A percentile compares a stretch with the other conserved stretches of the same genome.
phyloP scores from a whole-genome alignment of 2,113 vertebrate genomes.

The Malurus alboscapulatus region DNA sequence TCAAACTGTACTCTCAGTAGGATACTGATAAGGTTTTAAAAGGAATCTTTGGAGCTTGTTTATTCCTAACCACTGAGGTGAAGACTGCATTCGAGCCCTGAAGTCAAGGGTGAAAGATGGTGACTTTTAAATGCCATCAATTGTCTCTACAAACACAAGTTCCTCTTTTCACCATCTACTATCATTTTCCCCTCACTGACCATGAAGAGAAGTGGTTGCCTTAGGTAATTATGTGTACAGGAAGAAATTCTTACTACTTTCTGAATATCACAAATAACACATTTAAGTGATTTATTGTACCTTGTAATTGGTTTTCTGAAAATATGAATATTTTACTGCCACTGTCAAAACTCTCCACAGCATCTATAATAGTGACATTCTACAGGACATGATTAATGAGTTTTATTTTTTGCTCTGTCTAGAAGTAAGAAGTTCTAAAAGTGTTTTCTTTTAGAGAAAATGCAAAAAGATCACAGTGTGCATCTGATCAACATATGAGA shows the following conservation, averaged over 20 bases:
- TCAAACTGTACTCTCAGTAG: background rate
- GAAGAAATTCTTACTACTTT: slow-evolving; percentile 44
- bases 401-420: slow-evolving; percentile 52
- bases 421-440: slow-evolving; percentile 57
- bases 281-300: slow-evolving; percentile 66
- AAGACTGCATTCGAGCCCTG: background rate
- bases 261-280: slow-evolving; percentile 47
- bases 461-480: background rate
- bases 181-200: slow-evolving; percentile 35
- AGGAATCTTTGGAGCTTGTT: background rate
- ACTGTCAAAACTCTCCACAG: slow-evolving; percentile 67
- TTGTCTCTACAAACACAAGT: background rate
- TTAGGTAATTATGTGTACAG: slow-evolving; percentile 53
- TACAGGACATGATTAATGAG: slow-evolving; percentile 66
- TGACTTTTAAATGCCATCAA: background rate
- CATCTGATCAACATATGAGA: background rate
- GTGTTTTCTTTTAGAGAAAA: slow-evolving; percentile 10
- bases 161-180: background rate
- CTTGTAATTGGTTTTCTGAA: slow-evolving; percentile 68
- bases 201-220: slow-evolving; percentile 46
- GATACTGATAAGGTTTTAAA: background rate
- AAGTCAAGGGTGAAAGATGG: background rate
- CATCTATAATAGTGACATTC: slow-evolving; percentile 75
- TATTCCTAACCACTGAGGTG: background rate
- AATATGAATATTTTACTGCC: slow-evolving; percentile 72